These are phyloP conservation scores for Nyctibius bracteatus DNA, from an alignment of 2,113 vertebrate species.

Conservation along the genomic window DNA sequence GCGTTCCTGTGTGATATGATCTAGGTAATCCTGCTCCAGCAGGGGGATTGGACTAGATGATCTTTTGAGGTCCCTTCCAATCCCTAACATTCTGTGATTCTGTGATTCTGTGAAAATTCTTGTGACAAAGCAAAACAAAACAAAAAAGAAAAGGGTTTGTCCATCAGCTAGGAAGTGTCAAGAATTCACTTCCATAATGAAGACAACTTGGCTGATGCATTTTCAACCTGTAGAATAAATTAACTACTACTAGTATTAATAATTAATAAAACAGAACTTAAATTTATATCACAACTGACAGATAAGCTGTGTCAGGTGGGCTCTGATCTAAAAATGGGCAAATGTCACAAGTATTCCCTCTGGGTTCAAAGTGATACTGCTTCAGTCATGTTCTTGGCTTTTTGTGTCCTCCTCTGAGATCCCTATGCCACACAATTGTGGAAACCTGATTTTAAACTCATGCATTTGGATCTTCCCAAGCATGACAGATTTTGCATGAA, in stretches of 20 bases:
- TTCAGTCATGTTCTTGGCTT: not conserved
- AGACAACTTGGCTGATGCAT: not conserved
- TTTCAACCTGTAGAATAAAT: constrained; percentile 17
- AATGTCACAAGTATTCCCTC: not conserved
- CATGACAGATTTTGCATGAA: not conserved
- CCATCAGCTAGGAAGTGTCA: not conserved
- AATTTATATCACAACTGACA: not conserved
- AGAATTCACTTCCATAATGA: not conserved
- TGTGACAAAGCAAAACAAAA: not conserved
- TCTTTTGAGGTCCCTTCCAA: too few species aligned
- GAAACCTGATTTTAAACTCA: not conserved
- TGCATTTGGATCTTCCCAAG: not conserved
- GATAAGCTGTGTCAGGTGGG: not conserved
- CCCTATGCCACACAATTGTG: not conserved
- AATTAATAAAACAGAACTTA: not conserved
- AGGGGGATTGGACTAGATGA: too few species aligned
- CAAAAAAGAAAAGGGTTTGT: not conserved
- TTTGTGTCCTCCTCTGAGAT: not conserved
- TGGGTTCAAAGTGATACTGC: not conserved
- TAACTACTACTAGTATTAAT: not conserved
- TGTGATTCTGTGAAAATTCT: too few species aligned
- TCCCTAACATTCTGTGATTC: too few species aligned
- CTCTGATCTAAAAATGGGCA: not conserved
- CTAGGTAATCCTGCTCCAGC: too few species aligned
- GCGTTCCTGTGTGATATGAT: too few species aligned